Conservation (phyloP, 2,113 vertebrate genomes). For the human (Homo sapiens) region GRCh38 chr15:54533001-54533500, state of each 20-base stretch:
- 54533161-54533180: not conserved
- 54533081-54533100: not conserved
- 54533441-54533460: not conserved
- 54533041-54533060: conserved; percentile 98
- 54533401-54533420: not conserved
- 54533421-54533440: not conserved
- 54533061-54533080: conserved; percentile 89
- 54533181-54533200: not conserved
- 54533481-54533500: not conserved
- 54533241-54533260: not conserved
- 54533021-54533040: conserved; percentile 93
- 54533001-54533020: conserved; percentile 92
- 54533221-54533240: not conserved
- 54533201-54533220: not conserved
- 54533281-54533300: not conserved
- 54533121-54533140: not conserved
- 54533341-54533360: not conserved
- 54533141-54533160: not conserved
- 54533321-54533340: not conserved
- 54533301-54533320: not conserved
- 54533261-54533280: not conserved
- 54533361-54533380: not conserved
- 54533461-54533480: not conserved
- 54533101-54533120: not conserved
- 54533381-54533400: not conserved